Conservation (phyloP, 2,797 vertebrate genomes). For the Tiaroga cobitis region DNA sequence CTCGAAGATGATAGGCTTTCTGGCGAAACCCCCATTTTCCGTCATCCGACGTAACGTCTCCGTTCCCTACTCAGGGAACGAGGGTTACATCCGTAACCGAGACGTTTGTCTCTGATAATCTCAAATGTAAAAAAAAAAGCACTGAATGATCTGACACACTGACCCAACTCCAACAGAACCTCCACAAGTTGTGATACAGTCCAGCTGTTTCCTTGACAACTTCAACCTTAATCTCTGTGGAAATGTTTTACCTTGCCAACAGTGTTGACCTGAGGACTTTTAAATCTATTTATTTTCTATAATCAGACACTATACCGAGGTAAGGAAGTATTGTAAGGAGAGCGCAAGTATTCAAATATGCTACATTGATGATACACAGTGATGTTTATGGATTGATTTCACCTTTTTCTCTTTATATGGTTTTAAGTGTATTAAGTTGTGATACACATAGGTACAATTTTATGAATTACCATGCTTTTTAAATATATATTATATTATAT, state of each 20-base stretch:
- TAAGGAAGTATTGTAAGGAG: background rate
- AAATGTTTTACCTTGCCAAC: constrained; percentile 29
- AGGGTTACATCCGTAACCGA: no score
- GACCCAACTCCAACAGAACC: background rate
- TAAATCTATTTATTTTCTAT: constrained; percentile 8
- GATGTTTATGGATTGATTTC: background rate
- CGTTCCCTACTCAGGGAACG: no score
- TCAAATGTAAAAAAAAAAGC: background rate
- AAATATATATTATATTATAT: background rate
- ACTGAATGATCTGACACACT: background rate
- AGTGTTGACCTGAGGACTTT: constrained; percentile 16
- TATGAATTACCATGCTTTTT: background rate
- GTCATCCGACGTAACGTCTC: no score
- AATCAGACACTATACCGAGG: background rate
- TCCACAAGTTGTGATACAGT: constrained; percentile 11
- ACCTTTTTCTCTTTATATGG: background rate
- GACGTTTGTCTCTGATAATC: background rate
- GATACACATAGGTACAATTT: background rate
- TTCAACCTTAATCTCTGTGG: constrained; percentile 22
- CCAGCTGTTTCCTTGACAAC: constrained; percentile 36
- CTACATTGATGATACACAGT: background rate
- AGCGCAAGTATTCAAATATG: background rate
- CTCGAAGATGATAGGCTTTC: no score
- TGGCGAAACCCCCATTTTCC: no score
- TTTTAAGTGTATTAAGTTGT: background rate